Percentiles rank a stretch among this genome's conserved stretches.
These are phyloP conservation scores for Cancer borealis DNA, from an alignment of 2,888 invertebrate species.

Conservation along the genomic window DNA sequence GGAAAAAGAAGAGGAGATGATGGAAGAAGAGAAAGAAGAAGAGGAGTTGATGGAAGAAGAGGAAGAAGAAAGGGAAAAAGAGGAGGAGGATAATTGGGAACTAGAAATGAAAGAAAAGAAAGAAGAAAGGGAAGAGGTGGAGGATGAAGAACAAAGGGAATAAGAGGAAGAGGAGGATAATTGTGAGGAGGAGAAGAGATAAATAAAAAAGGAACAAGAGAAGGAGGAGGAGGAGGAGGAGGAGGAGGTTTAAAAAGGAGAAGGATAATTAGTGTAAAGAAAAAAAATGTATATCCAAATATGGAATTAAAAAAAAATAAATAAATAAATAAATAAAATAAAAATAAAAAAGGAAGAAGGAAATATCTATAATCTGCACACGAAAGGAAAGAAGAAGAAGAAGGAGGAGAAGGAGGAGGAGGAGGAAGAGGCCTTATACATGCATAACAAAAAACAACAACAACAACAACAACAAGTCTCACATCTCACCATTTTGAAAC, in stretches of 20 bases:
- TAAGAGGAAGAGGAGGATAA: too few relatives aligned
- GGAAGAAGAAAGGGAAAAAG: background rate
- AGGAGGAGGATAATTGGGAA: background rate
- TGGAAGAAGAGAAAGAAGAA: background rate
- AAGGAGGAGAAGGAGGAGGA: background rate
- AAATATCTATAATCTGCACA: background rate
- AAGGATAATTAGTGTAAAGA: too few relatives aligned
- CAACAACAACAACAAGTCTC: background rate
- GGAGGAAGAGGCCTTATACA: background rate
- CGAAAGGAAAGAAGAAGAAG: too few relatives aligned
- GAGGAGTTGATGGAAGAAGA: background rate
- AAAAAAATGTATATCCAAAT: too few relatives aligned
- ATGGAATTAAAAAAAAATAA: too few relatives aligned
- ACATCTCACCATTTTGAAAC: background rate
- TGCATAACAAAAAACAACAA: background rate
- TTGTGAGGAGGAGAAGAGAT: background rate
- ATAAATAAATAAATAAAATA: too few relatives aligned
- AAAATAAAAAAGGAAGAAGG: background rate
- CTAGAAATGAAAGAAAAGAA: background rate
- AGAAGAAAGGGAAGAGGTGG: background rate
- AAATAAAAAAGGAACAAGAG: background rate
- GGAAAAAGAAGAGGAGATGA: background rate
- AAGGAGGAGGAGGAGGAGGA: background rate
- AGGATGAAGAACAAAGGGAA: background rate
- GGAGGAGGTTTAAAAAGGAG: background rate